Conservation (phyloP, 2,797 vertebrate genomes). For the Hyperoplus immaculatus region DNA sequence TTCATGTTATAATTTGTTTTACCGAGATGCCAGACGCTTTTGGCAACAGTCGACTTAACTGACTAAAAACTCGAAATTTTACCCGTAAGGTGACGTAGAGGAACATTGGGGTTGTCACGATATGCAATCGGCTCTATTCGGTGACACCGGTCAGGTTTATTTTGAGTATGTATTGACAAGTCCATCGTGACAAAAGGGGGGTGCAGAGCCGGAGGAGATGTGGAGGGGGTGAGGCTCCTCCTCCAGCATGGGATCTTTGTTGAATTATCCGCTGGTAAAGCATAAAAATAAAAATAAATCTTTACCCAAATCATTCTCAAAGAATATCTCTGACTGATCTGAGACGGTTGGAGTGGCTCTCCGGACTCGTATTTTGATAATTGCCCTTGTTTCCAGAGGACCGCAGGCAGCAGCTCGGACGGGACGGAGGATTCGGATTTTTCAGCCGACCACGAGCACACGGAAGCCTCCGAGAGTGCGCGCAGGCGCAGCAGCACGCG, state of each 20-base stretch:
- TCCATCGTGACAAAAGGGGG: not conserved
- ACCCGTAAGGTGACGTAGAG: not conserved
- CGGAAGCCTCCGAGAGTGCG: conserved; percentile 88
- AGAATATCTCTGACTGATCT: not conserved
- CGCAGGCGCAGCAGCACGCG: conserved; percentile 89
- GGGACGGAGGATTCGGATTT: conserved; percentile 98
- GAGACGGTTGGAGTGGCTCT: not conserved
- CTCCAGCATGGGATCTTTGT: conserved; percentile 69
- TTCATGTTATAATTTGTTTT: not conserved
- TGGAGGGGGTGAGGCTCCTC: conserved; percentile 33
- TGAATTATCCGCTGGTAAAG: conserved; percentile 70
- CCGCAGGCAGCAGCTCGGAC: conserved; percentile 96
- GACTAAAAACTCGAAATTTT: not conserved
- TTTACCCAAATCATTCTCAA: not conserved
- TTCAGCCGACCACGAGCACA: conserved; percentile 93
- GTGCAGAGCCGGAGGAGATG: conserved; percentile 6
- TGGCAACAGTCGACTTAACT: not conserved
- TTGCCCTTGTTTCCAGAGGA: conserved; percentile 83
- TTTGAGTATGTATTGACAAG: conserved; percentile 19
- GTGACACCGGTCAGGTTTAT: not conserved
- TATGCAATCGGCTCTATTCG: not conserved
- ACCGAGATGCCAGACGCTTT: not conserved
- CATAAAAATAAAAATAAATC: not conserved
- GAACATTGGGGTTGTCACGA: not conserved
- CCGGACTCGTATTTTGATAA: too few species aligned